Evolutionary conservation across 2,797 vertebrate genomes (phyloP).

Genomic region (Oreortyx pictus): DNA sequence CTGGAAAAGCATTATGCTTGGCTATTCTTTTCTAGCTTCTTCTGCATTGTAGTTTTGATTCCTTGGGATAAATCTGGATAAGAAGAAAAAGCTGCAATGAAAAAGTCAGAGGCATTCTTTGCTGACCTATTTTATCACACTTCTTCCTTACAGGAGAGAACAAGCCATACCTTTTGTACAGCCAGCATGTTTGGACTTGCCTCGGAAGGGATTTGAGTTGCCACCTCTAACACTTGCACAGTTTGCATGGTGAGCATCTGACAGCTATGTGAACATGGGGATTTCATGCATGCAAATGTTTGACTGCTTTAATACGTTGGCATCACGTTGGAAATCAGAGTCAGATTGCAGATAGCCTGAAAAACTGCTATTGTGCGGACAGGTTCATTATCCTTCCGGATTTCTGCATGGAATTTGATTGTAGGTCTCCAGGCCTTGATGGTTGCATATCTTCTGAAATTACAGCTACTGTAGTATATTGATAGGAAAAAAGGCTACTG

Average conservation of each 20-base stretch:
- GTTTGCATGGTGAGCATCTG: not conserved
- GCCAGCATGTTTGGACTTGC: not conserved
- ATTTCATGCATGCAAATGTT: not conserved
- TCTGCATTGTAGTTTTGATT: not conserved
- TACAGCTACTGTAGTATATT: not conserved
- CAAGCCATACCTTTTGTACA: slow-evolving; percentile 8
- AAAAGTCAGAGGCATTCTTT: not conserved
- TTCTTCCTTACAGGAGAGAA: not conserved
- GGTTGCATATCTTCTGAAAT: not conserved
- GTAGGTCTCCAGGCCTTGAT: not conserved
- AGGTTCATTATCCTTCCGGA: not conserved
- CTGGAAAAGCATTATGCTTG: not conserved
- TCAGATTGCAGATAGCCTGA: not conserved
- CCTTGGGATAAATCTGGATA: not conserved
- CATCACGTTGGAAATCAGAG: not conserved
- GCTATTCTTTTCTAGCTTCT: not conserved
- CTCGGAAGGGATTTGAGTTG: not conserved
- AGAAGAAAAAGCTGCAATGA: not conserved
- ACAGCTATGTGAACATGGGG: not conserved
- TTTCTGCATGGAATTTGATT: not conserved
- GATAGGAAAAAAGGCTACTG: accelerated
- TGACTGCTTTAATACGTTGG: not conserved
- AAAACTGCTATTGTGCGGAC: not conserved
- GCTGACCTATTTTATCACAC: not conserved
- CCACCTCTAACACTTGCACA: not conserved